Percentiles rank a stretch among this genome's conserved stretches.
phyloP scores from a whole-genome alignment of 2,888 invertebrate species.

The Limenitis camilla region DNA sequence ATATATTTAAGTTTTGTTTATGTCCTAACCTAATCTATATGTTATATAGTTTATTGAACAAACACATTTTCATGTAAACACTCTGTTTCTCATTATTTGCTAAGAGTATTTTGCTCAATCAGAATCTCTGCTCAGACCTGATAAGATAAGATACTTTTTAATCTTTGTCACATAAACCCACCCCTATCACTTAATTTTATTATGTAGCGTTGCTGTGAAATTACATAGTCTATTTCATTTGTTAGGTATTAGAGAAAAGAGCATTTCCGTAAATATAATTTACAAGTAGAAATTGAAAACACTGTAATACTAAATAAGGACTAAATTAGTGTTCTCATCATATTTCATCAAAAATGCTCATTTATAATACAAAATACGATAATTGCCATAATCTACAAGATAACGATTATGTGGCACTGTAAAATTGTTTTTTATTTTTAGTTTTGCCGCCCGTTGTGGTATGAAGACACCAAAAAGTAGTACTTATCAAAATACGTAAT shows the following conservation, averaged over 20 bases:
- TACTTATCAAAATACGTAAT: conserved; percentile 29
- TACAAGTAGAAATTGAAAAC: conserved; percentile 24
- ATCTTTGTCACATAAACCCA: conserved; percentile 58
- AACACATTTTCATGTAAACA: conserved; percentile 4
- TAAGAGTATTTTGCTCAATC: too few relatives aligned
- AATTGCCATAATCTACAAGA: too few relatives aligned
- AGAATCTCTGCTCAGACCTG: conserved; percentile 47
- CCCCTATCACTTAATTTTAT: conserved; percentile 44
- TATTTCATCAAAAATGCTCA: too few relatives aligned
- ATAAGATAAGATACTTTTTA: conserved; percentile 24
- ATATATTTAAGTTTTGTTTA: neutral
- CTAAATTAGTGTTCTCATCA: conserved; percentile 25
- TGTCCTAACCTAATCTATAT: neutral
- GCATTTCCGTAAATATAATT: conserved; percentile 20
- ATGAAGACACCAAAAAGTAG: conserved; percentile 45
- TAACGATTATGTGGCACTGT: conserved; percentile 19
- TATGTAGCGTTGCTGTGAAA: conserved; percentile 25
- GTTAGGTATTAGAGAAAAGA: conserved; percentile 33
- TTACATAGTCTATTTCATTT: conserved; percentile 32
- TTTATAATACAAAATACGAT: too few relatives aligned
- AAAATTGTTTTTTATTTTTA: conserved; percentile 53
- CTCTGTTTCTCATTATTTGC: conserved; percentile 55
- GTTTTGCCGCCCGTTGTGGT: conserved; percentile 68
- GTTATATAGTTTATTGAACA: neutral
- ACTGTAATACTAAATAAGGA: too few relatives aligned